Base-by-base conservation (phyloP, 2,113 vertebrate genomes). In the Campylorhamphus procurvoides region DNA sequence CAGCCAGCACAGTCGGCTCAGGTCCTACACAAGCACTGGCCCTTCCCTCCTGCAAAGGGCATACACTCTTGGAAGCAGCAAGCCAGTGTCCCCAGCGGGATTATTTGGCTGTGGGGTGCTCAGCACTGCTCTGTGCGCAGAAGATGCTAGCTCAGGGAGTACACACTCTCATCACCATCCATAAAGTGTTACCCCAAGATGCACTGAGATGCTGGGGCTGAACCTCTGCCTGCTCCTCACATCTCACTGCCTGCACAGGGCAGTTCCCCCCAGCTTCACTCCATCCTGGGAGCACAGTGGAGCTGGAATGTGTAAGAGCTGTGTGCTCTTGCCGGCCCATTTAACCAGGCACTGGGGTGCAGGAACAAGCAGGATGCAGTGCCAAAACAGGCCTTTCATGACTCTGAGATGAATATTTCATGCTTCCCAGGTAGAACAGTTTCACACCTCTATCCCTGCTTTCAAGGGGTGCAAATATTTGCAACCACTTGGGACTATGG, bases 11-110 rank as follows among this genome's bases (percentile, higher is more conserved):
- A 6, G 2, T 56, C 15, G 4, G 76, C 88, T 78, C 79, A 1
- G 52, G 18, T 90, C 79, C 92, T 75, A 15, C 64, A 68, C 76
- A 72, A 56, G 88, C 91, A 90, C 3, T 0, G 40, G 22, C 62
- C 35, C 27, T 73, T 66, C 46, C 46, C 58, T 87, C 53, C 2
- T 3, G 3, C 72, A 13, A 20, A 12, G 49, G 42, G 17, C 68
- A 39, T 0, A 10, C 0, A 6, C 35, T 66, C 46, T 25, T 46
- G 8, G 25, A 64, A 52, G 44, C 3, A 0, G 44, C 46, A 10
- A 78, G 22, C 24, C 14, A 3, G 42, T 2, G 31, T 24, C 42
- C 22, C 55, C 59, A 35, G 0, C 0, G 2, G 75, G 53, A 10
- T 47, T 60, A 17, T 44, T 52, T 14, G 84, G 92, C 73, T 33